Base-by-base conservation (phyloP, 2,113 vertebrate genomes). In the Pogonocichla stellata region DNA sequence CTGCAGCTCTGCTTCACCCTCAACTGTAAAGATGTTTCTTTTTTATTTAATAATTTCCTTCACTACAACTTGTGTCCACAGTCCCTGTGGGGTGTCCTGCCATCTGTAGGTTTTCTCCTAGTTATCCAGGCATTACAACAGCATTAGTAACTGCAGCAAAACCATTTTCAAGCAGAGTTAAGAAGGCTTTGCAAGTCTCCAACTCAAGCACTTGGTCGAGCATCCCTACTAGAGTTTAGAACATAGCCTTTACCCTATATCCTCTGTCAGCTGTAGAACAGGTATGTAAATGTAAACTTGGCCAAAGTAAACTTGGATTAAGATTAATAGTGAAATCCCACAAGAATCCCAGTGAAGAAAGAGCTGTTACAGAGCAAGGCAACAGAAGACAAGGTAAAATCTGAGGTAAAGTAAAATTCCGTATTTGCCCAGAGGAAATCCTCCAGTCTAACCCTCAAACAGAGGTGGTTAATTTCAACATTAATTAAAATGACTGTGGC, bases 1-100 rank as follows among this genome's bases (percentile, higher is more conserved):
- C 8, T n/a, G 7, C 0, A 0, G 34, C 50, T 66, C 15, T 40
- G 13, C 29, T 50, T 81, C 5, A 4, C 10, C 23, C 36, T 82
- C 50, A 54, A 0, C 16, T n/a, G 9, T 24, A 23, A 77, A 53
- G 34, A 20, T n/a, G 42, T 82, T 51, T 36, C 23, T 7, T 65
- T 61, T 80, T 38, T 50, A 5, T 38, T 24, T 60, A 62, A 18
- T 11, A 36, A 60, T 60, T 86, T 1, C 8, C 15, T 34, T 67
- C 18, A 2, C 23, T 36, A 45, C 10, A 75, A 12, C 51, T 43
- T 66, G 31, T 36, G 14, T 36, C 29, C 1, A 1, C 34, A 34
- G 23, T 5, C 6, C 19, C 31, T 43, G 3, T 17, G 0, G 22
- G 36, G 26, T 28, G 33, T 24, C 25, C 17, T 0, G 0, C 62